Evolutionary conservation across 2,113 vertebrate genomes (phyloP), one percentile per base, ranked within the genome.

Genomic region (Myxocyprinus asiaticus): DNA sequence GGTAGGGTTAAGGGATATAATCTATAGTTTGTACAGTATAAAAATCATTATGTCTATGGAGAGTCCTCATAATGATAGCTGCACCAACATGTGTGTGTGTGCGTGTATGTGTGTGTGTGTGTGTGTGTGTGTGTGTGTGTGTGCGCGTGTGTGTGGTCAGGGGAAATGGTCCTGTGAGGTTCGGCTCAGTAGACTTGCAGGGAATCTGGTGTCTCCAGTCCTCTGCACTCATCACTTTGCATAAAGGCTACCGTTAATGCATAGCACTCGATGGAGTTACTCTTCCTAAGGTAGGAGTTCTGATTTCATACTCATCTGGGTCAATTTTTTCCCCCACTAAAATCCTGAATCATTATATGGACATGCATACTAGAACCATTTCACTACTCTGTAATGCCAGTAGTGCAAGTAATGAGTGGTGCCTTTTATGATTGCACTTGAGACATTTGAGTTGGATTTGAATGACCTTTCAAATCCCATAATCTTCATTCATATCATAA

Each of bases 341-440:
- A 14, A 8, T 6, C 67, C 10, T 3, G 11, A 12, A 69, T 12
- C 50, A 43, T 43, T 43, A 55, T 47, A 62, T 48, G 15, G 55
- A 56, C 55, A 56, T 56, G 55, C 14, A 15, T 11, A 3, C 11
- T 15, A 58, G 12, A 3, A 5, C 72, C 14, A 75, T 63, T 75
- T 50, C 17, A 62, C 17, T 48, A 9, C 0, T 63, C 15, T 50
- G 10, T 42, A 50, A 63, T 7, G 7, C 22, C 22, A 42, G 15
- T n/a, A 42, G 15, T 12, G 17, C 15, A 10, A 14, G 11, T 63
- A 63, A 63, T 63, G 58, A 33, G 17, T 74, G 45, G 33, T 48
- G 14, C 17, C 44, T 48, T 62, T 74, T 74, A 50, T 50, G 58
- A 74, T 74, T 74, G 50, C 62, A 62, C 71, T 74, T 74, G 71